Base-by-base conservation (phyloP, 2,888 invertebrate genomes). In the Drosophila dives region DNA sequence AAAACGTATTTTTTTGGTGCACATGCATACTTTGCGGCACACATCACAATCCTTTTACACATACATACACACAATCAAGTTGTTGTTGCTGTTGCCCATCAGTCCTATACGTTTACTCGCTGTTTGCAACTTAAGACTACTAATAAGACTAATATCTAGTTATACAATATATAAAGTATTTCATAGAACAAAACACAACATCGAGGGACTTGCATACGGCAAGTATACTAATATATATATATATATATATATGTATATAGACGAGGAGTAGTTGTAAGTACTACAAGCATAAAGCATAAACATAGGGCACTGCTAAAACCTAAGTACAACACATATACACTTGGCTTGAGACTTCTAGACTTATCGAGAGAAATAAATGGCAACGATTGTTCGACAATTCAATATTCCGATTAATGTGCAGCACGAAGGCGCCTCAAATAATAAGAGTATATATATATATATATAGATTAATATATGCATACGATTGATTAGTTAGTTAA, bases 331-430 rank as follows among this genome's bases (percentile, higher is more conserved):
- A 85, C 72, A 85, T 83, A 85, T 72, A 86, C 69, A 77, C 75
- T 81, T 72, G 66, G 64, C 64, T 75, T 69, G 64, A 79, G 63
- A 75, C 42, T 40, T 45, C 50, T 70, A 64, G 75, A 86, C 79
- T 85, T 84, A 76, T 69, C 51, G 59, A 73, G 70, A 66, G 80
- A 86, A 85, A 86, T 79, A 89, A 85, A 85, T 89, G 86, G 83
- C 89, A 87, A 86, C 89, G 91, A 91, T 91, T 91, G 91, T 91
- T 92, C 91, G 88, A 91, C 92, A 91, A 91, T 91, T 92, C 91
- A 91, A 91, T 91, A 91, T 79, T 81, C 75, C 64, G 81, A 78
- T 82, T 81, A 74, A 70, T 70, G 72, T 69, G 72, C 79, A 80
- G 77, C 86, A 70, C 72, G 29, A 53, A 48, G 71, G 76, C 75